phyloP scores from a whole-genome alignment of 1,140 invertebrate genomes.

The Heterodera carotae region DNA sequence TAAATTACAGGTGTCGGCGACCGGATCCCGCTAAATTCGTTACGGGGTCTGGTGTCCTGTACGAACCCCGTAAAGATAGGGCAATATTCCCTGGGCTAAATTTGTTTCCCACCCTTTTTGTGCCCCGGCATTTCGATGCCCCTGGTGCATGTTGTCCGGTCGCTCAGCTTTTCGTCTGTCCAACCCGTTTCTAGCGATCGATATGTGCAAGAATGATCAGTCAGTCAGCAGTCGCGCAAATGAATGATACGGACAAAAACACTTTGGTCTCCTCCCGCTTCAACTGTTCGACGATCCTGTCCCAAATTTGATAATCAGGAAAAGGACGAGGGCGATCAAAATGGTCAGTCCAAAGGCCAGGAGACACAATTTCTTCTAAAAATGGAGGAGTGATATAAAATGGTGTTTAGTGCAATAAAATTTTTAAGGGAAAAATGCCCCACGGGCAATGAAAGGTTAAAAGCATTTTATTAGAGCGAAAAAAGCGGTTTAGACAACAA shows the following conservation, averaged over 20 bases:
- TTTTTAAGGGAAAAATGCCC: not conserved
- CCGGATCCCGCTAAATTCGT: no score
- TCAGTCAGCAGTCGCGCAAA: no score
- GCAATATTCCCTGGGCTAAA: no score
- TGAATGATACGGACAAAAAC: not conserved
- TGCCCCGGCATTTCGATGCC: no score
- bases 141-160: no score
- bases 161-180: no score
- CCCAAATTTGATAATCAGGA: constrained; percentile 35
- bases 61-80: no score
- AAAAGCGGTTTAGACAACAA: not conserved
- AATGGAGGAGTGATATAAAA: not conserved
- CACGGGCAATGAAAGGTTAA: not conserved
- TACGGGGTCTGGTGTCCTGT: no score
- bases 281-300: not conserved
- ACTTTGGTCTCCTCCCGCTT: not conserved
- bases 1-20: no score
- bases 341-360: constrained; percentile 26
- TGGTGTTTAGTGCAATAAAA: not conserved
- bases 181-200: not conserved
- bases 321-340: constrained; percentile 30
- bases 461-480: not conserved
- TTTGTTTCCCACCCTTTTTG: no score
- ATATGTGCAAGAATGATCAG: not conserved
- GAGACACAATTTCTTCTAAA: constrained; percentile 41